Percentiles rank a stretch among this genome's conserved stretches.
phyloP scores from a whole-genome alignment of 2,888 invertebrate genomes.

The Smittia aterrima region DNA sequence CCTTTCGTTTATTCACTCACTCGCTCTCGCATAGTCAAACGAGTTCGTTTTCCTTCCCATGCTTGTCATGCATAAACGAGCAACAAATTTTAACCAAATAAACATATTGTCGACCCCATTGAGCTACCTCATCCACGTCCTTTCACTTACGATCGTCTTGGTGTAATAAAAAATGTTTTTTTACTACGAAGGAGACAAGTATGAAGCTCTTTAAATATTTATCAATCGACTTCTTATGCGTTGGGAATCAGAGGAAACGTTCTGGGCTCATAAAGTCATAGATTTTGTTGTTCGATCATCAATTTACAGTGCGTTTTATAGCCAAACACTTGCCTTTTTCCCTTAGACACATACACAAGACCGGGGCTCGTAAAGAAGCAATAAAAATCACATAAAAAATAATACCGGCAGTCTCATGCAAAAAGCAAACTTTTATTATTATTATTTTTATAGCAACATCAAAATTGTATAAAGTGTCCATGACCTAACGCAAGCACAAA shows the following conservation, averaged over 20 bases:
- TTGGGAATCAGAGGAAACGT: no score
- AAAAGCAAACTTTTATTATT: conserved; percentile 38
- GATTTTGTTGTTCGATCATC: neutral
- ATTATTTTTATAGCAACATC: conserved; percentile 40
- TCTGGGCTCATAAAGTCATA: neutral
- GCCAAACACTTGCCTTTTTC: conserved; percentile 12
- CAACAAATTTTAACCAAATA: neutral
- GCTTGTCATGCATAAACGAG: neutral
- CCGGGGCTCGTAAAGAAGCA: conserved; percentile 36
- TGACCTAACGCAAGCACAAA: conserved; percentile 38
- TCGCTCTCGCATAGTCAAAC: neutral
- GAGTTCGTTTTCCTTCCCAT: neutral
- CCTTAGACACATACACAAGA: neutral
- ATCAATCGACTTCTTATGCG: conserved; percentile 29
- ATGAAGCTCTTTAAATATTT: conserved; percentile 34
- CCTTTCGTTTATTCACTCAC: neutral
- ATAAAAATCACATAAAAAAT: conserved; percentile 41
- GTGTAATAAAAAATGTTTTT: conserved; percentile 29
- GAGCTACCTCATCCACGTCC: neutral
- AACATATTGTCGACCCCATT: neutral
- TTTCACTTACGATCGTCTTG: conserved; percentile 5
- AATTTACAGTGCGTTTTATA: conserved; percentile 28
- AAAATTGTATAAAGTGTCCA: conserved; percentile 33
- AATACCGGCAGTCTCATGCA: conserved; percentile 38
- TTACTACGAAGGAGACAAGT: conserved; percentile 26